Evolutionary conservation across 2,888 invertebrate species (phyloP), one percentile per base, ranked within the genome.

Genomic region (Polia nebulosa): DNA sequence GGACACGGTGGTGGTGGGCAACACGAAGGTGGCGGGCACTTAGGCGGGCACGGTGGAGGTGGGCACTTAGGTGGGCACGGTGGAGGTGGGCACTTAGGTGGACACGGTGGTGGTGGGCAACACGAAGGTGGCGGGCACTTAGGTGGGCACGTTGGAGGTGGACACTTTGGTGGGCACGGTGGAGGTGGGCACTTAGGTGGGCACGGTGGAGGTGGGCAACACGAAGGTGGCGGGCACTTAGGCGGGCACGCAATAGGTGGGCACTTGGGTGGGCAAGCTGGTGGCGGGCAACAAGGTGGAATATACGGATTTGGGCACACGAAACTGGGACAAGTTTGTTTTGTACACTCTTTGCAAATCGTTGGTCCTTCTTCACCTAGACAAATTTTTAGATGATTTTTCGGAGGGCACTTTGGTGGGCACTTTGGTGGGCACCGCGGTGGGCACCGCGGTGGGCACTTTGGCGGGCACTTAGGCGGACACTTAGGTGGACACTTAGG

Each of bases 321-420:
- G 20, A 17, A 63, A 20, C n/a, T 15, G 20, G 62, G 62, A 15
- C 62, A 63, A 45, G 15, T 45, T 27, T n/a, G 2, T 59, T 2
- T 63, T 3, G 34, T 45, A 36, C 62, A 63, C 59, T 63, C 45
- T 20, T 27, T 27, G 34, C 59, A 45, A 59, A 63, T 63, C 17
- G 60, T 59, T 15, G 45, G 62, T 17, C 60, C 62, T 2, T 63
- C 62, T 27, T 4, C 1, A 17, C 60, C 60, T 17, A 17, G 15
- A 17, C 62, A 63, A 20, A 63, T 15, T 61, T 55, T 61, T 7
- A 61, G 22, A 41, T 7, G 25, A 29, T 55, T 61, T 41, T 56
- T 27, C 13, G 49, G 49, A 6, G 25, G 29, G 13, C 32, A 17
- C 11, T 27, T 20, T 4, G 52, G 49, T 3, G 59, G 51, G 1